phyloP scores from a whole-genome alignment of 30 jellyfish, hydroid and myxozoan genomes.

The Sanderia malayensis region DNA sequence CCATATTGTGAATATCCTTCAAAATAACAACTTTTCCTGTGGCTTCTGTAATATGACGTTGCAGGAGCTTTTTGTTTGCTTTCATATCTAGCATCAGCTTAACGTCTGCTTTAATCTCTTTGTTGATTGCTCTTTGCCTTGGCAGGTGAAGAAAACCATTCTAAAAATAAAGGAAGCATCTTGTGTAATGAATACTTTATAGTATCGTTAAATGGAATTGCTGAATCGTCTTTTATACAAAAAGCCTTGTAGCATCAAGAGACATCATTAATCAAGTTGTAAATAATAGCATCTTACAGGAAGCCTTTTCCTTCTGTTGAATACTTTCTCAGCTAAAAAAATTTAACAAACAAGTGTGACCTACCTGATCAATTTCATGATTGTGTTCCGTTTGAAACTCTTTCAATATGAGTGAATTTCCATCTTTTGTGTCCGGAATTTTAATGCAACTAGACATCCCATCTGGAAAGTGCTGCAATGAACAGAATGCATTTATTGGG shows the following conservation, averaged over 20 bases:
- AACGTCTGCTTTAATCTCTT: not conserved
- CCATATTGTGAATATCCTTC: slow-evolving; percentile 10
- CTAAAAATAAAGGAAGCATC: slow-evolving; percentile 11
- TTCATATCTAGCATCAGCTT: not conserved
- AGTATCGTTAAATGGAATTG: too few relatives aligned
- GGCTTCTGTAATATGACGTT: not conserved
- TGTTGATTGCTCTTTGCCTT: slow-evolving; percentile 21
- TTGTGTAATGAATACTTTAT: too few relatives aligned
- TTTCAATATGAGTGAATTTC: slow-evolving; percentile 22
- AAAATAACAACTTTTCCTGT: slow-evolving; percentile 32
- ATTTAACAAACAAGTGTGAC: not conserved
- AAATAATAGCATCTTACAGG: too few relatives aligned
- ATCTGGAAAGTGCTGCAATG: slow-evolving; percentile 10
- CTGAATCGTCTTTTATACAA: too few relatives aligned
- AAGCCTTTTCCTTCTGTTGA: too few relatives aligned
- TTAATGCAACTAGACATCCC: slow-evolving; percentile 17
- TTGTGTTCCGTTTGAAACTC: slow-evolving; percentile 16
- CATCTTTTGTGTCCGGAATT: slow-evolving; percentile 16
- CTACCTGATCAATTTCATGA: slow-evolving; percentile 31
- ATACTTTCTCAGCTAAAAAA: too few relatives aligned
- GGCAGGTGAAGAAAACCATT: slow-evolving; percentile 33
- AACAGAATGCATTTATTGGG: too few relatives aligned
- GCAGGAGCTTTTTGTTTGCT: slow-evolving; percentile 33
- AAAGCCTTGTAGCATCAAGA: too few relatives aligned
- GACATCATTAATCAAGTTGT: too few relatives aligned